Conservation (phyloP, 2,797 vertebrate genomes). For the Paedocypris micromegethes region DNA sequence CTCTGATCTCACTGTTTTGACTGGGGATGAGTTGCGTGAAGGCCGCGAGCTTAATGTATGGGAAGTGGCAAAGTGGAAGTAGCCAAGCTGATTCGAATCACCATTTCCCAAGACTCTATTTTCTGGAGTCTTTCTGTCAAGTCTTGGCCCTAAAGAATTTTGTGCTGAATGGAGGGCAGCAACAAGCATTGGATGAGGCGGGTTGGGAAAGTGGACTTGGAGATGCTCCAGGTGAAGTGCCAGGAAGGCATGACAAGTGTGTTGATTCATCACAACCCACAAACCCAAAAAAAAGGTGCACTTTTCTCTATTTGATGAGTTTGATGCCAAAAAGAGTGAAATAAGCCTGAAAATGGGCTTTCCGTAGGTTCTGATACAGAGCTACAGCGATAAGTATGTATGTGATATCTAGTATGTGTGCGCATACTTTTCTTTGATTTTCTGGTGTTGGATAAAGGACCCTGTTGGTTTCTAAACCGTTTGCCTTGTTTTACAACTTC, state of each 20-base stretch:
- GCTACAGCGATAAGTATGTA: no score
- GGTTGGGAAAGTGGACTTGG: slow-evolving; percentile 42
- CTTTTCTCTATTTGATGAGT: slow-evolving; percentile 65
- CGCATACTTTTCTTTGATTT: slow-evolving; percentile 29
- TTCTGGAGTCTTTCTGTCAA: slow-evolving; percentile 55
- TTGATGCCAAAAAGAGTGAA: slow-evolving; percentile 64
- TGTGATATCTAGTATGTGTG: slow-evolving; percentile 5
- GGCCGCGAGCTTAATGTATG: slow-evolving; percentile 55
- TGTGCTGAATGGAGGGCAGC: slow-evolving; percentile 34
- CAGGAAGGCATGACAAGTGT: slow-evolving; percentile 37
- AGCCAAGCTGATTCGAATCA: slow-evolving; percentile 61
- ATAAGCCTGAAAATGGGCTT: slow-evolving; percentile 46
- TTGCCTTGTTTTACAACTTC: slow-evolving; percentile 56
- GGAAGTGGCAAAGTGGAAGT: slow-evolving; percentile 54
- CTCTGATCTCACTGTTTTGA: slow-evolving; percentile 55
- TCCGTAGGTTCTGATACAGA: neutral
- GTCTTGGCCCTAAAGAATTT: slow-evolving; percentile 46
- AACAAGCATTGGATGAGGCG: slow-evolving; percentile 31
- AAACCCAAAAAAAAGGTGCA: slow-evolving; percentile 59
- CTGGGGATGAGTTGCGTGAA: slow-evolving; percentile 48
- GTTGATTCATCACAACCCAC: slow-evolving; percentile 38
- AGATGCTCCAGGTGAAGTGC: slow-evolving; percentile 31
- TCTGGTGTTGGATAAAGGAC: slow-evolving; percentile 46
- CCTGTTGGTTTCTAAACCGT: slow-evolving; percentile 57
- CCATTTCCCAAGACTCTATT: slow-evolving; percentile 52